A percentile compares a stretch with the other conserved stretches of the same genome.
Conservation (phyloP, 2,888 invertebrate genomes). For the Acrobasis suavella region DNA sequence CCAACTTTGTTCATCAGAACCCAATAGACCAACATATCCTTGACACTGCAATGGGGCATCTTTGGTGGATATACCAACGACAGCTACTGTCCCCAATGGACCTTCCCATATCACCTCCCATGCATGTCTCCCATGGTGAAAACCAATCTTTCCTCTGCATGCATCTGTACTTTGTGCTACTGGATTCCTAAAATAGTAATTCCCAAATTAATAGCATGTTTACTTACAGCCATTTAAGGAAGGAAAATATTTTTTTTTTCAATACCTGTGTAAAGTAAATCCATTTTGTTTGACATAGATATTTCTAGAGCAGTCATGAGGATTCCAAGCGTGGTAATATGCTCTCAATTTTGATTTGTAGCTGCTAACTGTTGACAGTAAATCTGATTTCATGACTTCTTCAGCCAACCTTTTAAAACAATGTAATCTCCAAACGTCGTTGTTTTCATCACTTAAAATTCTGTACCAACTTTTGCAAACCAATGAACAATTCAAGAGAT, state of each 20-base stretch:
- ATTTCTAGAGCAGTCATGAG: conserved; percentile 97
- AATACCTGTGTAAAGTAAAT: conserved; percentile 94
- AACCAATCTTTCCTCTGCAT: conserved; percentile 94
- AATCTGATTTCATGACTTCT: conserved; percentile 93
- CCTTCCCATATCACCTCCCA: conserved; percentile 99
- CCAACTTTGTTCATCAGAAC: conserved; percentile 98
- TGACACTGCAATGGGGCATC: conserved; percentile 96
- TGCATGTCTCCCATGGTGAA: conserved; percentile 95
- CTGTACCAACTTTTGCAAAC: conserved; percentile 97
- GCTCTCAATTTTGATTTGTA: conserved; percentile 97
- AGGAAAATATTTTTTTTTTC: too few species aligned
- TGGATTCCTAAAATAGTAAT: conserved; percentile 87
- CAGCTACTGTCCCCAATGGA: conserved; percentile 98
- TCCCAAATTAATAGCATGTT: not conserved
- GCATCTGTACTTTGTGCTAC: conserved; percentile 99
- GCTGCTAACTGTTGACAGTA: conserved; percentile 93
- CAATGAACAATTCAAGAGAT: conserved; percentile 93
- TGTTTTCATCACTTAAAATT: conserved; percentile 95
- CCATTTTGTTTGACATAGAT: conserved; percentile 98
- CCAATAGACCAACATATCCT: conserved; percentile 97
- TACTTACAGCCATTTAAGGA: not conserved
- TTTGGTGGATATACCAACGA: conserved; percentile 96
- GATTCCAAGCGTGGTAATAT: conserved; percentile 98
- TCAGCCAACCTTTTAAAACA: conserved; percentile 93
- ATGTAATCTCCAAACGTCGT: conserved; percentile 96